These are phyloP conservation scores for Bradysia coprophila DNA, from an alignment of 1,140 invertebrate species.

Conservation along the genomic window DNA sequence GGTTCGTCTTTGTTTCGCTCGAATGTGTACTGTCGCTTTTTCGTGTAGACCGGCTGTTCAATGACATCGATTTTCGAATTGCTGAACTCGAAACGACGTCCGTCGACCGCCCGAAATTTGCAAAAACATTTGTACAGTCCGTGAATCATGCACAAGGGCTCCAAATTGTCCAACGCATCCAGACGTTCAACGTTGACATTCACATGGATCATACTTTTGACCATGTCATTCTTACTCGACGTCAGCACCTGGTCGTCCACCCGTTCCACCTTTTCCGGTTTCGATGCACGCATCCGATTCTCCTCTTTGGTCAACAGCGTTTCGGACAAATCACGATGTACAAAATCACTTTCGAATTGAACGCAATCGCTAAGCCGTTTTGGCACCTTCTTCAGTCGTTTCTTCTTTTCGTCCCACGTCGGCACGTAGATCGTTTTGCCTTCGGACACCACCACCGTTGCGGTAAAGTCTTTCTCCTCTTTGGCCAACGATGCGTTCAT, in stretches of 20 bases:
- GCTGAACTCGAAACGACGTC: constrained; percentile 15
- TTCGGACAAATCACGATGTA: too few relatives aligned
- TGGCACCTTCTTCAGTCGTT: constrained; percentile 17
- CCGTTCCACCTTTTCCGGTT: too few relatives aligned
- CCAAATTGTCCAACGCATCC: constrained; percentile 12
- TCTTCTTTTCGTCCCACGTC: constrained; percentile 18
- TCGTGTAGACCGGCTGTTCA: too few relatives aligned
- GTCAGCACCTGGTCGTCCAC: constrained; percentile 4
- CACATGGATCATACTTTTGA: constrained; percentile 9
- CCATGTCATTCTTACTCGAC: constrained; percentile 1
- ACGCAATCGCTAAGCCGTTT: constrained; percentile 17
- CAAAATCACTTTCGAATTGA: background rate
- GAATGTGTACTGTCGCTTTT: background rate
- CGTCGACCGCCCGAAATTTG: constrained; percentile 10
- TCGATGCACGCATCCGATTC: background rate
- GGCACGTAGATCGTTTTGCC: constrained; percentile 19
- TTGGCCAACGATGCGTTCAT: constrained; percentile 18
- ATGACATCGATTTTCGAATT: constrained; percentile 6
- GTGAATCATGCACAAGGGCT: constrained; percentile 20
- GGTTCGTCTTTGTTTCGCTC: background rate
- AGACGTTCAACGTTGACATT: constrained; percentile 11
- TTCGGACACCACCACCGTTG: constrained; percentile 19
- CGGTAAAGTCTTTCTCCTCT: constrained; percentile 22
- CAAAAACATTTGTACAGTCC: constrained; percentile 22
- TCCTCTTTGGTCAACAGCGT: background rate